Percentiles rank a stretch among this genome's conserved stretches.
Evolutionary conservation across 2,113 vertebrate genomes (phyloP).

Genomic region (Podarcis muralis): DNA sequence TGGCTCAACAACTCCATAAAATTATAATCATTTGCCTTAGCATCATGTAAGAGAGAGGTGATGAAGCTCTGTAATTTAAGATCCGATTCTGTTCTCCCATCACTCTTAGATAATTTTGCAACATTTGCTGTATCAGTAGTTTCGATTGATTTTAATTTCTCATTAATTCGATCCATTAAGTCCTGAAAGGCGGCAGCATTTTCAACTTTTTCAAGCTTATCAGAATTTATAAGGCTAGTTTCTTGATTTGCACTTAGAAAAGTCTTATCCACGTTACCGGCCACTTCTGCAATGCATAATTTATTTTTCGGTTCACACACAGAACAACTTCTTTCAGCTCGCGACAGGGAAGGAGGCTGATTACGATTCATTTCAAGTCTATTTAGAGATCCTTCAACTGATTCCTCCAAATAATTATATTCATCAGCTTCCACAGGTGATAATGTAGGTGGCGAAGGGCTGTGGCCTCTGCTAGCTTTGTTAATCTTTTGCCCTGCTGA

Average conservation of each 20-base stretch:
- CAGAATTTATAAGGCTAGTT: conserved; percentile 54
- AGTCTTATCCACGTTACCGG: conserved; percentile 26
- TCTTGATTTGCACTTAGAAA: conserved; percentile 52
- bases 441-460: conserved; percentile 88
- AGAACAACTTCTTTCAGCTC: conserved; percentile 74
- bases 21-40: conserved; percentile 86
- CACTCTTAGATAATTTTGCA: conserved; percentile 71
- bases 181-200: conserved; percentile 83
- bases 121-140: conserved; percentile 80
- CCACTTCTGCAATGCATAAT: conserved; percentile 52
- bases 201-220: conserved; percentile 71
- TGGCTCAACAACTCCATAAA: conserved; percentile 88
- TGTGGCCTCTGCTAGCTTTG: conserved; percentile 73
- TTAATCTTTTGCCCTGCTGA: conserved; percentile 64
- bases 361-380: conserved; percentile 70
- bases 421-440: conserved; percentile 85
- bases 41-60: conserved; percentile 87
- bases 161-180: conserved; percentile 88
- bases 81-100: conserved; percentile 75
- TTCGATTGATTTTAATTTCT: conserved; percentile 90
- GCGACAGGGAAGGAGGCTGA: conserved; percentile 83
- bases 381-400: conserved; percentile 63
- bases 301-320: conserved; percentile 53
- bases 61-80: conserved; percentile 88
- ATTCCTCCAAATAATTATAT: conserved; percentile 75